Evolutionary conservation across 1,140 invertebrate species (phyloP), one percentile per base, ranked within the genome.

Genomic region (Platorchestia sp.): DNA sequence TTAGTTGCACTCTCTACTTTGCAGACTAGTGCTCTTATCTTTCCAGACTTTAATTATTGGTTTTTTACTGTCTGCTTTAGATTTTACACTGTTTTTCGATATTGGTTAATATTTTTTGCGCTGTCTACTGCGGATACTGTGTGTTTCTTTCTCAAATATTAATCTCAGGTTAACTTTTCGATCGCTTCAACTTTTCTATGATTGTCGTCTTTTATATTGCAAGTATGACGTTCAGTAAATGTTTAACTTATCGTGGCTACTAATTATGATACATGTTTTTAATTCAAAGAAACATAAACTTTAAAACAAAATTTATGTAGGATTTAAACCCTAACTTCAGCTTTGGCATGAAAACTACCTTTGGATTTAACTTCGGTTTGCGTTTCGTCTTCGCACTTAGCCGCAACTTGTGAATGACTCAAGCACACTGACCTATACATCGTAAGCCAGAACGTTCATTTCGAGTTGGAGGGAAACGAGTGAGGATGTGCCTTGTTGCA

Each of bases 401-500:
- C 36, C 59, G 1, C 36, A 75, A 75, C 59, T 75, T 6, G 47
- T 19, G 47, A 6, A 19, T n/a, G n/a, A n/a, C n/a, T n/a, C n/a
- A n/a, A n/a, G n/a, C n/a, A n/a, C n/a, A n/a, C n/a, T n/a, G n/a
- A n/a, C n/a, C n/a, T n/a, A n/a, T n/a, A 51, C 19, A 19, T 51
- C 19, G 6, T 51, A 19, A 51, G 19, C 36, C 59, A 75, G 14
- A 75, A 36, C 59, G n/a, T 75, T 75, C 59, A 75, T 75, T 75
- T 75, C 59, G 59, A 14, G 59, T 75, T 6, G 6, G 47, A 51
- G 47, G 6, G 19, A 51, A 6, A 19, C 14, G 1, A 36, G 14
- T 75, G 14, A 75, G 1, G 10, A 53, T 7, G 47, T 10, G 53
- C 41, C 96, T 95, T 95, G 96, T 97, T 96, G 97, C 97, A 99